Conservation (phyloP, 2,888 invertebrate genomes). For the Gymnocheta viridis region DNA sequence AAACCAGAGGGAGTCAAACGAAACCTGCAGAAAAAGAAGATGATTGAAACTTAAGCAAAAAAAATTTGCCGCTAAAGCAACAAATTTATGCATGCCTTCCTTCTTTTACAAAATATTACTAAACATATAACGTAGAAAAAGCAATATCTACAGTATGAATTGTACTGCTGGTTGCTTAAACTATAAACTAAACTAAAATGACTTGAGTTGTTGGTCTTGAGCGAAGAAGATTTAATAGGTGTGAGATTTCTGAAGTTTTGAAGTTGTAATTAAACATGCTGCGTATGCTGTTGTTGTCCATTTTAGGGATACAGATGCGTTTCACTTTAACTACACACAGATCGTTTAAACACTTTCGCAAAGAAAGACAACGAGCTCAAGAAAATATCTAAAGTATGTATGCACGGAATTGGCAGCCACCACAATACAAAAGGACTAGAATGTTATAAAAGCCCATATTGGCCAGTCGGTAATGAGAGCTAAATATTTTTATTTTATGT, state of each 20-base stretch:
- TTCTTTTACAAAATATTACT: slow-evolving; percentile 52
- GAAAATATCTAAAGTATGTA: not conserved
- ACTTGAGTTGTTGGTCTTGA: slow-evolving; percentile 44
- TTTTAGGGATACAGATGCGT: slow-evolving; percentile 68
- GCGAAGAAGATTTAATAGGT: slow-evolving; percentile 72
- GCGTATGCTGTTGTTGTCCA: slow-evolving; percentile 40
- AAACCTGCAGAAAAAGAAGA: slow-evolving; percentile 16
- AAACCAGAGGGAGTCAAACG: slow-evolving; percentile 68
- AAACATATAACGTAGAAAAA: slow-evolving; percentile 23
- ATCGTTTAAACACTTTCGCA: slow-evolving; percentile 54
- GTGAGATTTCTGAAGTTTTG: slow-evolving; percentile 73
- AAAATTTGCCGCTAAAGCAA: slow-evolving; percentile 69
- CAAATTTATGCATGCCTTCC: slow-evolving; percentile 59
- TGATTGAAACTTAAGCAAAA: slow-evolving; percentile 66
- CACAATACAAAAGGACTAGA: slow-evolving; percentile 5
- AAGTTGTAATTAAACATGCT: slow-evolving; percentile 71
- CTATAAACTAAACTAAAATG: slow-evolving; percentile 18
- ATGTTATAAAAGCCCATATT: slow-evolving; percentile 27
- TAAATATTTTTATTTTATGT: slow-evolving; percentile 39
- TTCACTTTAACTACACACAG: slow-evolving; percentile 64
- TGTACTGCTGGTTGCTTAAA: not conserved
- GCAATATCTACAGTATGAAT: slow-evolving; percentile 5
- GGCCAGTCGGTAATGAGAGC: slow-evolving; percentile 45
- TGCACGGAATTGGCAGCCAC: not conserved
- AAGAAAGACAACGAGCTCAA: not conserved